Evolutionary conservation across 1,140 invertebrate species (phyloP), one percentile per base, ranked within the genome.

Genomic region (Capitella teleta): DNA sequence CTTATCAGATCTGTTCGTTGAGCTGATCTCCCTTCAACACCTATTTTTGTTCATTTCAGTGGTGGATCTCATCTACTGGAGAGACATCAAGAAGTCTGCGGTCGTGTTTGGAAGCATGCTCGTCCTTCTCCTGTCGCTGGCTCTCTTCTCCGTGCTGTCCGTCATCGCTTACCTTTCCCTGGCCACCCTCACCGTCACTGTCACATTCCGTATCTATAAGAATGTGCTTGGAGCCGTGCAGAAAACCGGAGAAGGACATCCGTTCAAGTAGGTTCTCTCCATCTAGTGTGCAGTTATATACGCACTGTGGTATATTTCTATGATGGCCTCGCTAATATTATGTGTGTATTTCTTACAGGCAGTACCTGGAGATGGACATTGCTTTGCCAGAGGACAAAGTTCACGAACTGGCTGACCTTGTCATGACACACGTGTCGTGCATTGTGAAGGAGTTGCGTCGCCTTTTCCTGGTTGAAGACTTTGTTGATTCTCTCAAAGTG

Each of bases 51-150:
- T n/a, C n/a, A n/a, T n/a, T n/a, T n/a, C 42, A 94, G 89, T 95
- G 76, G 83, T 90, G 68, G 87, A 92, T 61, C 77, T 98, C 65
- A 85, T 98, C 66, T 95, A 97, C 76, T 98, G 93, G 93, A 80
- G 89, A 57, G 85, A 91, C 77, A 85, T 89, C 51, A 90, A 87
- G 75, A 89, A 88, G 71, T 90, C 88, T 49, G 92, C 87, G 50
- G 80, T 85, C 61, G 89, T 91, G 34, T 90, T 96, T 72, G 89
- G 86, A 61, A 80, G 80, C 56, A 81, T 86, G 53, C 77, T 97
- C 57, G 78, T 83, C 58, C 79, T 92, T 56, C 82, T 97, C 54
- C 75, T 97, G 66, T 89, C 90, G 57, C 80, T 97, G 71, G 84
- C 89, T 61, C 87, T 85, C 74, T 92, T 87, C 78, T 95, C 91